Evolutionary conservation across 1,140 invertebrate species (phyloP).

Genomic region (Rhagoletis pomonella): DNA sequence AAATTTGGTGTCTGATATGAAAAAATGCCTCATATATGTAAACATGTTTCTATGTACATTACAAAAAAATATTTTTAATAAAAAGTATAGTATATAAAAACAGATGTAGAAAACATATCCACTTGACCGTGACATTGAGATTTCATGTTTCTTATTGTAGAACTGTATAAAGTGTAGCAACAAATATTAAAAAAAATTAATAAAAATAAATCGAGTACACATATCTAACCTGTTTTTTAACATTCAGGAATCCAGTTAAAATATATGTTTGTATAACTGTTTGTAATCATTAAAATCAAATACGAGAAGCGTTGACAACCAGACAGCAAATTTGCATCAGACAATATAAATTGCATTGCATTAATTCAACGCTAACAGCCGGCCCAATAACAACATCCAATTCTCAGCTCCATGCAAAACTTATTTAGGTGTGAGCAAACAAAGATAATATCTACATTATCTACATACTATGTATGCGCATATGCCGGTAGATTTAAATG

Average conservation of each 20-base stretch:
- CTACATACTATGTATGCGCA: not conserved
- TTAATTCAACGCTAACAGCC: not conserved
- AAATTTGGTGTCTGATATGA: too few relatives aligned
- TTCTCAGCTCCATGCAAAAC: not conserved
- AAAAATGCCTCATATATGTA: too few relatives aligned
- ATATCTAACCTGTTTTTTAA: not conserved
- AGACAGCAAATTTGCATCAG: slow-evolving; percentile 41
- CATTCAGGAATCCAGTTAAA: not conserved
- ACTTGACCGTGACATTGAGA: too few relatives aligned
- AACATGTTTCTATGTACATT: too few relatives aligned
- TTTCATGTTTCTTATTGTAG: too few relatives aligned
- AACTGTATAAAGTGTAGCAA: too few relatives aligned
- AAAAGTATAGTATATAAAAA: too few relatives aligned
- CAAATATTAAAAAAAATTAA: not conserved
- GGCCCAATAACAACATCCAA: slow-evolving; percentile 4
- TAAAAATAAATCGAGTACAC: not conserved
- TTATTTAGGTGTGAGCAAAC: not conserved
- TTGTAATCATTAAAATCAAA: not conserved
- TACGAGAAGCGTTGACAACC: slow-evolving; percentile 14
- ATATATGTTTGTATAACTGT: not conserved
- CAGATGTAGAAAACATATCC: too few relatives aligned
- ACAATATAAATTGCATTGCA: slow-evolving; percentile 28
- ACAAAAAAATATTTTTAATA: too few relatives aligned
- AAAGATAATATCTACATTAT: too few relatives aligned
- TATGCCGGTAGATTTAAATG: not conserved